phyloP scores from a whole-genome alignment of 2,888 invertebrate species.

The Ophraella communa region DNA sequence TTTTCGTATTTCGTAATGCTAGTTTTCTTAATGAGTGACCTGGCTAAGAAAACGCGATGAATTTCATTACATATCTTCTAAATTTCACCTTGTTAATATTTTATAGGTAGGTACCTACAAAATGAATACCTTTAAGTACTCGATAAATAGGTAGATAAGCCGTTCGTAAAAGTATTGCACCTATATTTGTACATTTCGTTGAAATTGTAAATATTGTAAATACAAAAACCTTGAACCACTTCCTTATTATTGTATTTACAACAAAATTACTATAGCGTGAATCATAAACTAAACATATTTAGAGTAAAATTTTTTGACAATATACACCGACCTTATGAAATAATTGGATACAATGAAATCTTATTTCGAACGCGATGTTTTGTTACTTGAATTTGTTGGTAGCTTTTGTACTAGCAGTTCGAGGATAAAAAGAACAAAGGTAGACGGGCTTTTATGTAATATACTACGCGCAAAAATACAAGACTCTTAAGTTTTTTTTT shows the following conservation, averaged over 20 bases:
- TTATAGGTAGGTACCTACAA: not conserved
- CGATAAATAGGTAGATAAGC: not conserved
- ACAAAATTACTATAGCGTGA: conserved; percentile 1
- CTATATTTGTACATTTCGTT: not conserved
- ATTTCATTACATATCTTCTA: not conserved
- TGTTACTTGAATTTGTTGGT: too few relatives aligned
- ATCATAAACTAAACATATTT: not conserved
- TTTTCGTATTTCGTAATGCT: too few relatives aligned
- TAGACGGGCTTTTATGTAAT: too few relatives aligned
- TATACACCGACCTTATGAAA: not conserved
- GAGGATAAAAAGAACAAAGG: too few relatives aligned
- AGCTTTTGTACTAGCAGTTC: too few relatives aligned
- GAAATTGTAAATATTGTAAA: not conserved
- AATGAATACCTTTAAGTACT: not conserved
- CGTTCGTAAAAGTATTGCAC: not conserved
- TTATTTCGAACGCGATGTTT: too few relatives aligned
- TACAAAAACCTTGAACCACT: not conserved
- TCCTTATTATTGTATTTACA: not conserved
- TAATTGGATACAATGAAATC: not conserved
- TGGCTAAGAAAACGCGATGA: too few relatives aligned
- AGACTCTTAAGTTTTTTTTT: too few relatives aligned
- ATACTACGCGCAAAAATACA: too few relatives aligned
- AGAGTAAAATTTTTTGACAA: not conserved
- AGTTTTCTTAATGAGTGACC: too few relatives aligned
- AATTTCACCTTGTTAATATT: not conserved